Conservation (phyloP, 1,140 invertebrate genomes). For the Polypedilum vanderplanki region DNA sequence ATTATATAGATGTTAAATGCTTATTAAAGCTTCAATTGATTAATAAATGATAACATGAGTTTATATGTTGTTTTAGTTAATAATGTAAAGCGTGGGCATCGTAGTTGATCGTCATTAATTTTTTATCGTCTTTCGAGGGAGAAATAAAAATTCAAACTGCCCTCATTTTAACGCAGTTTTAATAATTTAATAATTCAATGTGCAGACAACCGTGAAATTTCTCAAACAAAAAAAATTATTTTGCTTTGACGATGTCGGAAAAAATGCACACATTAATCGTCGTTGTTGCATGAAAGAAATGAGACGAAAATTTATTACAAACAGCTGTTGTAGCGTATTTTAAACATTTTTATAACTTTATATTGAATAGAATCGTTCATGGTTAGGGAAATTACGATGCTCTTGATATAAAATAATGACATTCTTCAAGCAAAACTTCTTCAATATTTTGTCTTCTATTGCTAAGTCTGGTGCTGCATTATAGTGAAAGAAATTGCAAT, state of each 20-base stretch:
- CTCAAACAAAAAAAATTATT: no score
- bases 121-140: no score
- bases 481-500: slow-evolving; percentile 19
- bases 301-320: not conserved
- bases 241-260: no score
- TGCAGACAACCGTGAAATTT: no score
- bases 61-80: not conserved
- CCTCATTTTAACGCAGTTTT: no score
- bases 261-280: no score
- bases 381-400: not conserved
- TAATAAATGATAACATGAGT: slow-evolving; percentile 14
- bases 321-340: slow-evolving; percentile 11
- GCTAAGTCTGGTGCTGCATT: not conserved
- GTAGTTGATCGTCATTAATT: no score
- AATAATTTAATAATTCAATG: no score
- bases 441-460: not conserved
- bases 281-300: no score
- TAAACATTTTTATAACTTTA: slow-evolving; percentile 20
- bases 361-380: not conserved
- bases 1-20: slow-evolving; percentile 6
- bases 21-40: not conserved
- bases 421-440: not conserved
- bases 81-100: no score
- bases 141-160: no score
- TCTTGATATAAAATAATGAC: slow-evolving; percentile 13